Percentiles rank a stretch among this genome's conserved stretches.
phyloP scores from a whole-genome alignment of 2,797 vertebrate species.

The Falco cherrug region DNA sequence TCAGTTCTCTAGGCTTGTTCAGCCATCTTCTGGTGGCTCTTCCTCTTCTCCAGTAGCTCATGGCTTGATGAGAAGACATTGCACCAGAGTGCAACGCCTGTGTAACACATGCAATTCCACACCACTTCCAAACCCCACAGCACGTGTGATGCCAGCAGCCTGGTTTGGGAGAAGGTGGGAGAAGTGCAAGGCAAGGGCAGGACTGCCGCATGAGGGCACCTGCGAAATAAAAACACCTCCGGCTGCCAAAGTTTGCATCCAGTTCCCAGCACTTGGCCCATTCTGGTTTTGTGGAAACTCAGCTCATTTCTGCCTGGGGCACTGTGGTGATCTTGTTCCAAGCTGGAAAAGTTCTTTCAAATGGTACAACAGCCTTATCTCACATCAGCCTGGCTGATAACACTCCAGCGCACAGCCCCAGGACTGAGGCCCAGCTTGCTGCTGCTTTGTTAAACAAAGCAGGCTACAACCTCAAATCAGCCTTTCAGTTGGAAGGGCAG shows the following conservation, averaged over 20 bases:
- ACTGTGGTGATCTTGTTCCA: background rate
- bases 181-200: background rate
- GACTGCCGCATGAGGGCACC: background rate
- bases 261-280: background rate
- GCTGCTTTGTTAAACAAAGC: background rate
- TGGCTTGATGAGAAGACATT: background rate
- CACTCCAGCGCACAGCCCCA: background rate
- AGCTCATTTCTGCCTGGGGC: background rate
- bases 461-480: conserved; percentile 1
- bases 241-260: background rate
- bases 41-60: background rate
- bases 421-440: background rate
- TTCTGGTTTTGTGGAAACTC: background rate
- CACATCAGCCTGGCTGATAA: background rate
- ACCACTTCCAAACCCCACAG: background rate
- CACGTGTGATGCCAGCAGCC: background rate
- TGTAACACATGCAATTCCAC: accelerated
- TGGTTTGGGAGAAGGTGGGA: background rate
- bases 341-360: background rate
- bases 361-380: background rate
- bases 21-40: background rate
- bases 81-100: background rate
- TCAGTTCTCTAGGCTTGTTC: background rate
- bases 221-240: background rate
- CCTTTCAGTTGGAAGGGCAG: background rate